A percentile compares a stretch with the other conserved stretches of the same genome.
phyloP scores from a whole-genome alignment of 2,888 invertebrate genomes.

The Lampropteryx suffumata region DNA sequence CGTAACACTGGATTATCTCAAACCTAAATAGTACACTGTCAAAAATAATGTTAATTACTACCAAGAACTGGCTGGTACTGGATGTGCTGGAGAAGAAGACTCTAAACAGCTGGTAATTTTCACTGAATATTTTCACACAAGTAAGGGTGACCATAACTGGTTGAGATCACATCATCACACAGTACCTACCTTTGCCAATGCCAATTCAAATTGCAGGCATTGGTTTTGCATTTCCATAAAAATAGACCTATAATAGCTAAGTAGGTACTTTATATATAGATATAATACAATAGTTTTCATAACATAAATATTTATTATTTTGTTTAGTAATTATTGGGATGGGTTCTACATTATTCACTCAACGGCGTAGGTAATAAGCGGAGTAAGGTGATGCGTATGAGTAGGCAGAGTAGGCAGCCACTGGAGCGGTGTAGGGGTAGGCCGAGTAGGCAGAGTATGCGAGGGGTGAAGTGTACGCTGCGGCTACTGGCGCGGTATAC shows the following conservation, averaged over 20 bases:
- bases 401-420: conserved; percentile 52
- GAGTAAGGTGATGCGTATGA: conserved; percentile 56
- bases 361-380: conserved; percentile 47
- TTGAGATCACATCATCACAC: neutral
- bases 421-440: conserved; percentile 48
- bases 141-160: no score
- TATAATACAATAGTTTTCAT: no score
- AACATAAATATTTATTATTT: neutral
- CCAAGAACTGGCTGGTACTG: neutral
- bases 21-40: neutral
- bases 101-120: neutral
- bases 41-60: neutral
- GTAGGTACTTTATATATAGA: no score
- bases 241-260: neutral
- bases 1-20: neutral
- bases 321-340: neutral
- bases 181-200: neutral
- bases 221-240: no score
- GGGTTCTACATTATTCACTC: neutral
- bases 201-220: neutral
- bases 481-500: conserved; percentile 44
- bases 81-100: no score
- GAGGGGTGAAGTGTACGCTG: conserved; percentile 47
- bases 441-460: conserved; percentile 49
- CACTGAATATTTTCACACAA: neutral